phyloP scores from a whole-genome alignment of 2,888 invertebrate species.

The Epinotia ramella region DNA sequence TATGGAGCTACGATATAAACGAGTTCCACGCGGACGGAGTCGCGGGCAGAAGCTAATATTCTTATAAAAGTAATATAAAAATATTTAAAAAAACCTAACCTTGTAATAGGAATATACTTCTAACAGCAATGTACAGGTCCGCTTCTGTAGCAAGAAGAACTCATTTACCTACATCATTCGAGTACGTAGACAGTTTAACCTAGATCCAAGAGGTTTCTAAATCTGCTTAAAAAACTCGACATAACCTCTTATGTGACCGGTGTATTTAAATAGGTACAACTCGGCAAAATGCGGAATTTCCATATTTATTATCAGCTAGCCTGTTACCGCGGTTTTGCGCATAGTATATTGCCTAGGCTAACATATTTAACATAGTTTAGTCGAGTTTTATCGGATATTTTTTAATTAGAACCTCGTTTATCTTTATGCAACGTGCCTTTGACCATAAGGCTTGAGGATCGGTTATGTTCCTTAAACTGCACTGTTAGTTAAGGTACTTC shows the following conservation, averaged over 20 bases:
- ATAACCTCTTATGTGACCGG: slow-evolving; percentile 32
- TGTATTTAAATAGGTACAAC: slow-evolving; percentile 43
- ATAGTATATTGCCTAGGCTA: not conserved
- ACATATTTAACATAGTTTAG: not conserved
- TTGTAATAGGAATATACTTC: not conserved
- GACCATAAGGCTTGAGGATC: too few relatives aligned
- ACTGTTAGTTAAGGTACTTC: too few relatives aligned
- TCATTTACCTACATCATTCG: slow-evolving; percentile 18
- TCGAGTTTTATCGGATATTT: not conserved
- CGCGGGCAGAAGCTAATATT: too few relatives aligned
- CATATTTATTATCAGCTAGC: slow-evolving; percentile 34
- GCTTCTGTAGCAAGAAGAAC: slow-evolving; percentile 2
- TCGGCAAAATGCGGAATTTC: slow-evolving; percentile 44
- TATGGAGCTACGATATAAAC: too few relatives aligned
- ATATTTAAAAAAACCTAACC: not conserved
- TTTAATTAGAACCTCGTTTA: too few relatives aligned
- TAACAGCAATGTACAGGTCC: not conserved
- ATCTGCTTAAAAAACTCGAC: slow-evolving; percentile 41
- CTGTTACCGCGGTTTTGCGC: not conserved
- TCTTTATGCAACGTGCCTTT: too few relatives aligned
- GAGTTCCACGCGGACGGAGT: too few relatives aligned
- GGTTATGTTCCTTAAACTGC: too few relatives aligned
- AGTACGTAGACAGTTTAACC: slow-evolving; percentile 37
- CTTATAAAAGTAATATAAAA: too few relatives aligned
- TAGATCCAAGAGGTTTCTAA: slow-evolving; percentile 40